phyloP scores from a whole-genome alignment of 2,888 invertebrate species.

The Trissolcus brochymenae region DNA sequence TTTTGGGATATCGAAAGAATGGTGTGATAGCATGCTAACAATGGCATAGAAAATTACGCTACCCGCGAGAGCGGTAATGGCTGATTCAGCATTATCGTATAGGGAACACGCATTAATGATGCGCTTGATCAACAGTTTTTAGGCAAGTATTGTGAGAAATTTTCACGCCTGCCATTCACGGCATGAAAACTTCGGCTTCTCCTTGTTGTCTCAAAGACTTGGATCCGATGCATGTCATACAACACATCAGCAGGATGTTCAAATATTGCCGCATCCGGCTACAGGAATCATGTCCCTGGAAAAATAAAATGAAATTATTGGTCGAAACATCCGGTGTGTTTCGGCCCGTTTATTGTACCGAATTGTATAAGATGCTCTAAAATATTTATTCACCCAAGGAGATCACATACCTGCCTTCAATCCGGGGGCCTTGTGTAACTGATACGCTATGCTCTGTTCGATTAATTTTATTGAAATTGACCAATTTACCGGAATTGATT shows the following conservation, averaged over 20 bases:
- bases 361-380: slow-evolving; percentile 67
- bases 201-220: slow-evolving; percentile 43
- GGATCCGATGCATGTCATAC: slow-evolving; percentile 43
- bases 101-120: slow-evolving; percentile 65
- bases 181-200: slow-evolving; percentile 55
- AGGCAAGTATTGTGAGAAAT: slow-evolving; percentile 67
- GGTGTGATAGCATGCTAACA: slow-evolving; percentile 42
- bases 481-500: slow-evolving; percentile 22
- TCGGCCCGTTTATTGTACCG: slow-evolving; percentile 66
- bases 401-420: slow-evolving; percentile 15
- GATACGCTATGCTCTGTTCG: neutral
- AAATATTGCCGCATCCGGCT: slow-evolving; percentile 55
- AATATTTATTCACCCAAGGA: slow-evolving; percentile 58
- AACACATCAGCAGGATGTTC: slow-evolving; percentile 43
- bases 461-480: slow-evolving; percentile 9
- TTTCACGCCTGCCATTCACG: slow-evolving; percentile 72
- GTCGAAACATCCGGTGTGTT: slow-evolving; percentile 63
- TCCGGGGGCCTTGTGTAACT: neutral
- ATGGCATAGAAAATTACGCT: slow-evolving; percentile 60
- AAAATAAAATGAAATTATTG: slow-evolving; percentile 58
- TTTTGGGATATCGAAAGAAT: slow-evolving; percentile 25
- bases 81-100: slow-evolving; percentile 69
- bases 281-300: slow-evolving; percentile 33
- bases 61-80: slow-evolving; percentile 61
- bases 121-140: slow-evolving; percentile 68